Percentiles rank a stretch among this genome's conserved stretches.
Evolutionary conservation across 2,888 invertebrate species (phyloP).

Genomic region (Nemapogon koenigi): DNA sequence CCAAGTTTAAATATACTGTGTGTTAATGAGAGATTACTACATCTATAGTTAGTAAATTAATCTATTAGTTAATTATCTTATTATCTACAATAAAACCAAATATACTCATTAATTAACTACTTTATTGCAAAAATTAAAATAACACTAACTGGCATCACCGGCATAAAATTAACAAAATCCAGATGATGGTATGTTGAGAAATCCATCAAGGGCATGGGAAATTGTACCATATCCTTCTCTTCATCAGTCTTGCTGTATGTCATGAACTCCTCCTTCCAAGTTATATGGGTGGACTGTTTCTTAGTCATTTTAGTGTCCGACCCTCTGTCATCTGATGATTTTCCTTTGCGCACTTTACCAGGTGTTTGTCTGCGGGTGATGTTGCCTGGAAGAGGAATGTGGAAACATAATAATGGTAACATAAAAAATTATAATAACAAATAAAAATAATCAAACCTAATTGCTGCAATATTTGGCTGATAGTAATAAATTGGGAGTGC

Average conservation of each 20-base stretch:
- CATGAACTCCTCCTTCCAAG: constrained; percentile 41
- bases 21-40: no score
- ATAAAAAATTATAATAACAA: no score
- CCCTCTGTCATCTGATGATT: constrained; percentile 29
- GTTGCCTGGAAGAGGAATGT: constrained; percentile 47
- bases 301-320: constrained; percentile 20
- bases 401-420: no score
- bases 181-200: constrained; percentile 36
- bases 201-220: constrained; percentile 22
- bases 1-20: no score
- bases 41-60: no score
- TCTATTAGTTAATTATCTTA: no score
- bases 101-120: no score
- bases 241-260: no score
- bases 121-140: no score
- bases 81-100: no score
- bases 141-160: constrained; percentile 51
- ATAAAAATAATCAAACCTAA: constrained; percentile 39
- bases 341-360: constrained; percentile 32
- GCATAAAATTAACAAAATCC: constrained; percentile 48
- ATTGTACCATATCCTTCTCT: no score
- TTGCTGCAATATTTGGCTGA: constrained; percentile 58
- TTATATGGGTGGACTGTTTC: constrained; percentile 23
- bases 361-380: constrained; percentile 45
- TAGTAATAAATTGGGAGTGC: constrained; percentile 45